phyloP scores from a whole-genome alignment of 1,140 invertebrate species.

The Bombus waltoni region DNA sequence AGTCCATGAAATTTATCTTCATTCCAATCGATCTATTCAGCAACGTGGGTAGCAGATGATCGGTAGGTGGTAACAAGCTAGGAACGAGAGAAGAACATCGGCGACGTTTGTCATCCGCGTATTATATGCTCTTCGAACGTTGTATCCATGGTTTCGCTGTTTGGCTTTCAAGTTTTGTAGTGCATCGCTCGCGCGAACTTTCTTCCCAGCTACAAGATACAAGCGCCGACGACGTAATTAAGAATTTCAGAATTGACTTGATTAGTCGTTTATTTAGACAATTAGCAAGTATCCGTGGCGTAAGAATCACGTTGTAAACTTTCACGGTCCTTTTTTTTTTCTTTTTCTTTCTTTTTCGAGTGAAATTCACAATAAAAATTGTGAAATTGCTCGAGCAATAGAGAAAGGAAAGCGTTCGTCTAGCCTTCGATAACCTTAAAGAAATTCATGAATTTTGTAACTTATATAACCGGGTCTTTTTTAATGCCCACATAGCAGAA shows the following conservation, averaged over 20 bases:
- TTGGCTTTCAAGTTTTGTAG: background rate
- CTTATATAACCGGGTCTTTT: background rate
- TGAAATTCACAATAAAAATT: background rate
- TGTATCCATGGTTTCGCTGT: background rate
- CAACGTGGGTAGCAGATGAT: too few species aligned
- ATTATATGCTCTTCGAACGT: background rate
- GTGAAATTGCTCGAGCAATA: too few species aligned
- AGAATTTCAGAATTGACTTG: background rate
- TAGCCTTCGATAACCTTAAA: background rate
- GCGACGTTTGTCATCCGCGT: too few species aligned
- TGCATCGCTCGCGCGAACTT: background rate
- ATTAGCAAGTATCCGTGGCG: background rate
- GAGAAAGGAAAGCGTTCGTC: background rate
- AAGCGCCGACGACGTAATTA: background rate
- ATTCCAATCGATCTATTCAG: too few species aligned
- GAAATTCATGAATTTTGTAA: background rate
- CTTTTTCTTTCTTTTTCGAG: background rate
- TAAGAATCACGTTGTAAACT: background rate
- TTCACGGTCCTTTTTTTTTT: background rate
- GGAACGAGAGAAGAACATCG: background rate
- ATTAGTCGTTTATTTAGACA: slow-evolving; percentile 14
- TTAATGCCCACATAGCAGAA: background rate
- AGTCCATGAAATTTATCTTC: too few species aligned
- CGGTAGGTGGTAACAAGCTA: too few species aligned
- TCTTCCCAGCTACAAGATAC: background rate